Conservation (phyloP, 2,888 invertebrate species). For the Gibbula magus region DNA sequence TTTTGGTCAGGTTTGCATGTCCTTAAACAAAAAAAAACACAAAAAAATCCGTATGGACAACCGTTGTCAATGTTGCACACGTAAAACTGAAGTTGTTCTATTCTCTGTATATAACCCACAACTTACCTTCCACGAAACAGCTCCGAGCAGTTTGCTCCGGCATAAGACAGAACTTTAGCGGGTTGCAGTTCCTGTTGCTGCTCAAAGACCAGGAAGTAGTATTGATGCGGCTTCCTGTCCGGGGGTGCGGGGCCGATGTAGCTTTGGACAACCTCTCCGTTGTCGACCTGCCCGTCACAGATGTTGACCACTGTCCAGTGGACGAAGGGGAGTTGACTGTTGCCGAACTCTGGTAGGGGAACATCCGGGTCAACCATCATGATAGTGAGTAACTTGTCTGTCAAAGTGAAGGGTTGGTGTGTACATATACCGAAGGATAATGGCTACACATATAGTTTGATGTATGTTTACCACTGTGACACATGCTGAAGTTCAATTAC, state of each 20-base stretch:
- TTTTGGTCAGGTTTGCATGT: too few species aligned
- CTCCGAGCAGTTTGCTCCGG: conserved; percentile 30
- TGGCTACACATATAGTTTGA: too few species aligned
- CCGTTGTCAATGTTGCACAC: too few species aligned
- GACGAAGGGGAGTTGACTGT: conserved; percentile 37
- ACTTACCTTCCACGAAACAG: conserved; percentile 40
- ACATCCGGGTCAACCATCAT: conserved; percentile 46
- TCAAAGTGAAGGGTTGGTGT: too few species aligned
- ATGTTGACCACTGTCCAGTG: conserved; percentile 56
- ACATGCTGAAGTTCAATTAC: too few species aligned
- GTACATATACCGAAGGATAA: too few species aligned
- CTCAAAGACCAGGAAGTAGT: conserved; percentile 44
- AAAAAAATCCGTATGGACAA: too few species aligned
- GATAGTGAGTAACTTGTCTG: conserved; percentile 43
- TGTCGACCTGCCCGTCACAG: conserved; percentile 39
- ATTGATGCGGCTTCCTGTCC: conserved; percentile 40
- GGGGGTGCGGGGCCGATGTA: conserved; percentile 48
- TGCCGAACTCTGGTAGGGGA: conserved; percentile 40
- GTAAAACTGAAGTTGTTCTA: too few species aligned
- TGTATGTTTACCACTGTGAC: too few species aligned
- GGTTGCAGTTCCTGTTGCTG: conserved; percentile 30
- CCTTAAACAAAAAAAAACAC: too few species aligned
- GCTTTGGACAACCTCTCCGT: conserved; percentile 40
- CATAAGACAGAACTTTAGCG: conserved; percentile 29
- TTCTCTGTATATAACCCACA: not conserved